phyloP scores from a whole-genome alignment of 2,888 invertebrate species.

The Oscheius sp. region DNA sequence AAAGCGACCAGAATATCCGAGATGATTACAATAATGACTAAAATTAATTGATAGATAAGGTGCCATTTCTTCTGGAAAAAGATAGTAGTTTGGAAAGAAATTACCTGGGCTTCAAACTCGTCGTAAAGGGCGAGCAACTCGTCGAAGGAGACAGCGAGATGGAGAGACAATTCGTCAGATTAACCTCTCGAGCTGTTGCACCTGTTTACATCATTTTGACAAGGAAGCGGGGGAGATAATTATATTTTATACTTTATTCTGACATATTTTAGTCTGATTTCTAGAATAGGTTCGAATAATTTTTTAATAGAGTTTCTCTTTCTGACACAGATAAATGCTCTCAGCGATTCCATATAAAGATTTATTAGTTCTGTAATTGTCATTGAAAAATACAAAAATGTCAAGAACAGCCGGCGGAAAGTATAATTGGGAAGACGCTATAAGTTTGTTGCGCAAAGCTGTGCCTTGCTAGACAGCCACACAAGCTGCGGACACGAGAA shows the following conservation, averaged over 20 bases:
- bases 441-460: slow-evolving; percentile 18
- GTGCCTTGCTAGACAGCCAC: slow-evolving; percentile 30
- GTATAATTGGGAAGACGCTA: background rate
- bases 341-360: slow-evolving; percentile 17
- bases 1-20: background rate
- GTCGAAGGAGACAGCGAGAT: background rate
- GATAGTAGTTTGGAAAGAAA: no score
- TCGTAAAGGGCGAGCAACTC: background rate
- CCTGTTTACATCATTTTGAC: background rate
- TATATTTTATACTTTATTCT: no score
- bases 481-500: background rate
- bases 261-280: background rate
- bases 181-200: background rate
- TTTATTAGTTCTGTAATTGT: slow-evolving; percentile 22
- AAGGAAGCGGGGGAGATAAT: background rate
- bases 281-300: background rate
- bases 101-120: background rate
- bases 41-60: background rate
- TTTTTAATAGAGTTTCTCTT: background rate
- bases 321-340: background rate
- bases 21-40: background rate
- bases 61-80: background rate
- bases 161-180: background rate
- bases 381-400: slow-evolving; percentile 20
- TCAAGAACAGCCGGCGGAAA: background rate